These are phyloP conservation scores for Epirrhoe tristata DNA, from an alignment of 2,888 invertebrate species.

Conservation along the genomic window DNA sequence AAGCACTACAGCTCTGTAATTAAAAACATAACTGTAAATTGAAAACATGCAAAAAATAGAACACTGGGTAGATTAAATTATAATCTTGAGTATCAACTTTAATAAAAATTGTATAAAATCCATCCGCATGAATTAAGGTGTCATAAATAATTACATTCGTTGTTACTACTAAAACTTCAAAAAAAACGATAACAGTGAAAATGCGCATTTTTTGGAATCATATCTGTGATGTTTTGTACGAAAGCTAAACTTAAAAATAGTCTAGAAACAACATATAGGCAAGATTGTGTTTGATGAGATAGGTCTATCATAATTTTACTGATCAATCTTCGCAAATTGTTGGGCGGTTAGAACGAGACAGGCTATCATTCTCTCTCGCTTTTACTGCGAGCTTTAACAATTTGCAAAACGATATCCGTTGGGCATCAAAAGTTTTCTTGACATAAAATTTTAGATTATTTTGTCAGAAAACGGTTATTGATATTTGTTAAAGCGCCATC, in stretches of 20 bases:
- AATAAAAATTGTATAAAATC: not conserved
- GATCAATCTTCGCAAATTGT: not conserved
- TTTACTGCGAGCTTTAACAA: no score
- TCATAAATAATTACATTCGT: conserved; percentile 4
- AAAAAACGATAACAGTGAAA: conserved; percentile 6
- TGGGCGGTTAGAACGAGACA: no score
- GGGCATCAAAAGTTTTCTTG: no score
- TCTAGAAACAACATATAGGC: not conserved
- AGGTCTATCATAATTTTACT: not conserved
- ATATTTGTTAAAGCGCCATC: conserved; percentile 23
- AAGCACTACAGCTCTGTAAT: not conserved
- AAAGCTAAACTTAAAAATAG: conserved; percentile 6
- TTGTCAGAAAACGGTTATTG: no score
- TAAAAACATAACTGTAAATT: not conserved
- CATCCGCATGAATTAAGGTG: not conserved
- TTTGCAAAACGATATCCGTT: no score
- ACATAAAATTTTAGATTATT: no score
- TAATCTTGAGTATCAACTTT: not conserved
- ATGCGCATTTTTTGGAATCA: conserved; percentile 24
- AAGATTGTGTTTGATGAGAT: conserved; percentile 8
- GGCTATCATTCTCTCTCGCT: no score
- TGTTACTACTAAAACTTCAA: conserved; percentile 8
- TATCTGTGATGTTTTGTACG: conserved; percentile 5
- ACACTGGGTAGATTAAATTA: not conserved
- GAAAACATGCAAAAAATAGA: not conserved